Conservation (phyloP, 2,797 vertebrate genomes). For the Acropternis orthonyx region DNA sequence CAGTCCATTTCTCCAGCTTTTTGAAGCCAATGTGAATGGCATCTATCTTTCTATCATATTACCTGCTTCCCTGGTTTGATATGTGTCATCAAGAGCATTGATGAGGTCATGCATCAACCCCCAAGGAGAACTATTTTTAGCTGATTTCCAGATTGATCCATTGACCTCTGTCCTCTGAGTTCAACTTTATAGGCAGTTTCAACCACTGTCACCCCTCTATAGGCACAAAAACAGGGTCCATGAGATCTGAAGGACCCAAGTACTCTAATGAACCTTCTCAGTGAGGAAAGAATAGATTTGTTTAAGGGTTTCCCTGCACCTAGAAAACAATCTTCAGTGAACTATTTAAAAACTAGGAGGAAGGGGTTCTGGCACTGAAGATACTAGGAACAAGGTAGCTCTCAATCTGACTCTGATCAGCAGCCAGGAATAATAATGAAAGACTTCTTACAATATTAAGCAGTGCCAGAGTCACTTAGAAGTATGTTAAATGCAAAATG, state of each 20-base stretch:
- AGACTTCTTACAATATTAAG: slow-evolving; percentile 42
- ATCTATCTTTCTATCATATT: not conserved
- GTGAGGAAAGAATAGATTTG: not conserved
- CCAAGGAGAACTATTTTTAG: not conserved
- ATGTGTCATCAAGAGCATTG: not conserved
- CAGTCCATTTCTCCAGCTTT: not conserved
- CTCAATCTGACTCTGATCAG: slow-evolving; percentile 24
- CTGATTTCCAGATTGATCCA: not conserved
- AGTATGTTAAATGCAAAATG: slow-evolving; percentile 55
- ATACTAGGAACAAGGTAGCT: not conserved
- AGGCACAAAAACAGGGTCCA: not conserved
- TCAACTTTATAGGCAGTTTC: not conserved
- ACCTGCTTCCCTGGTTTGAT: not conserved
- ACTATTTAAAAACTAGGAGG: not conserved
- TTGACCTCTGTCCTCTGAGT: not conserved
- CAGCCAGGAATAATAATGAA: slow-evolving; percentile 49
- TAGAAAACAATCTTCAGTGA: not conserved
- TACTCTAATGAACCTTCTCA: not conserved
- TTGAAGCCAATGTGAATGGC: not conserved
- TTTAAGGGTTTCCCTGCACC: not conserved
- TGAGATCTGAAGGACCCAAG: not conserved
- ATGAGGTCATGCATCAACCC: not conserved
- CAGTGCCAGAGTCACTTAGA: slow-evolving; percentile 29
- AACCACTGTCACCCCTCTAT: not conserved
- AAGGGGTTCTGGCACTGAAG: not conserved